Base-by-base conservation (phyloP, 2,797 vertebrate genomes). In the Manis crassicaudata region DNA sequence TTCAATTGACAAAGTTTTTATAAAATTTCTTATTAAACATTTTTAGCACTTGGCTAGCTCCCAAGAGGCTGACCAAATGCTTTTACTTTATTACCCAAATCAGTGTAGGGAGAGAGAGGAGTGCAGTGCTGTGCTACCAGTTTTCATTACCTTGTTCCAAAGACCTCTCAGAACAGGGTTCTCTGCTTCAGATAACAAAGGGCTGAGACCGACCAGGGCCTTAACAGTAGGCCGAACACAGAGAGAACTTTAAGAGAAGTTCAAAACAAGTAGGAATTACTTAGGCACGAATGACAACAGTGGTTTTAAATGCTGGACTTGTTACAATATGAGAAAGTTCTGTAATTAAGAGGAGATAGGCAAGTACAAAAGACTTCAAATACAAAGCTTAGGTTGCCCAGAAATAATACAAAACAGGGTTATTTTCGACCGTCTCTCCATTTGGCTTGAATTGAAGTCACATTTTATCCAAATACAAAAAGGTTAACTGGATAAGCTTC, bases 361-460 rank as follows among this genome's bases (percentile, higher is more conserved):
- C 35, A 90, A 92, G 82, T 35, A 90, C 7, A 58, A 75, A 93
- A 32, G 18, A 86, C 92, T 73, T 40, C 46, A 80, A 85, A 67
- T 35, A 60, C 58, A 85, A 93, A 77, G 27, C 18, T 60, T 50
- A 86, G n/a, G 14, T 37, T 91, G 46, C 29, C 56, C 68, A 86
- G 23, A 70, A 65, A 65, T 27, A 87, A 72, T 23, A 88, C 6
- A 62, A 68, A 88, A 46, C 37, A 46, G 27, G 21, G 62, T 60
- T 90, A n/a, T 40, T 94, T 68, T 40, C 85, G 32, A 96, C 32
- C 63, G 79, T 75, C 14, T 84, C 73, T 90, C 62, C 25, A 82
- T 65, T 25, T 93, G 58, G 62, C 10, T 60, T 70, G 16, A 89
- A 27, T 65, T 92, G 83, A 70, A 60, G 50, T 58, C 68, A 91